These are phyloP conservation scores for Zootoca vivipara DNA, from an alignment of 2,113 vertebrate species.

Conservation along the genomic window DNA sequence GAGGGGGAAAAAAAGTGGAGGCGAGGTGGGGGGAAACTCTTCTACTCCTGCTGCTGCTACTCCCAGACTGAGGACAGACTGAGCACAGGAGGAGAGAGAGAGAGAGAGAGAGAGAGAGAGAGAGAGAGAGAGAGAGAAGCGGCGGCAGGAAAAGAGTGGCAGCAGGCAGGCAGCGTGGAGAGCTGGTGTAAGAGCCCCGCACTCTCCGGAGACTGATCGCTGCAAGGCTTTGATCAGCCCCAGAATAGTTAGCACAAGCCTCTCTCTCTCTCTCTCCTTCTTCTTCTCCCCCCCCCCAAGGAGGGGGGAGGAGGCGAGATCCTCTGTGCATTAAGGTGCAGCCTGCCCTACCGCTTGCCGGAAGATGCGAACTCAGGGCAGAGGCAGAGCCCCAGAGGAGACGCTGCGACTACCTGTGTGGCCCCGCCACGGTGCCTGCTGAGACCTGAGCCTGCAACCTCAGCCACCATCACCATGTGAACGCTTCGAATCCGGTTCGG, in stretches of 20 bases:
- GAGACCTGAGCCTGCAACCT: constrained; percentile 38
- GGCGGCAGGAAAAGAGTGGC: background rate
- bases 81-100: constrained; percentile 17
- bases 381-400: constrained; percentile 45
- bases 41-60: constrained; percentile 67
- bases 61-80: constrained; percentile 66
- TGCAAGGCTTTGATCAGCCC: constrained; percentile 46
- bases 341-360: constrained; percentile 48
- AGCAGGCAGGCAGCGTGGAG: background rate
- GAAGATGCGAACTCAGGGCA: constrained; percentile 79
- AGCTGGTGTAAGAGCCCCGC: constrained; percentile 37
- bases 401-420: constrained; percentile 91
- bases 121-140: constrained; percentile 19
- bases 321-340: constrained; percentile 41
- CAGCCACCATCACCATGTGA: constrained; percentile 50
- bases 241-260: constrained; percentile 52
- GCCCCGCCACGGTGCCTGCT: constrained; percentile 75
- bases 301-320: constrained; percentile 2
- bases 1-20: constrained; percentile 64
- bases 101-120: background rate
- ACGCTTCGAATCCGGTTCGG: constrained; percentile 36
- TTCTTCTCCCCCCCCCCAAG: background rate
- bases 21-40: constrained; percentile 36
- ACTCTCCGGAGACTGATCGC: background rate
- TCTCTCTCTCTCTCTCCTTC: constrained; percentile 27